Evolutionary conservation across 2,113 vertebrate genomes (phyloP).

Genomic region (Aphelocoma coerulescens): DNA sequence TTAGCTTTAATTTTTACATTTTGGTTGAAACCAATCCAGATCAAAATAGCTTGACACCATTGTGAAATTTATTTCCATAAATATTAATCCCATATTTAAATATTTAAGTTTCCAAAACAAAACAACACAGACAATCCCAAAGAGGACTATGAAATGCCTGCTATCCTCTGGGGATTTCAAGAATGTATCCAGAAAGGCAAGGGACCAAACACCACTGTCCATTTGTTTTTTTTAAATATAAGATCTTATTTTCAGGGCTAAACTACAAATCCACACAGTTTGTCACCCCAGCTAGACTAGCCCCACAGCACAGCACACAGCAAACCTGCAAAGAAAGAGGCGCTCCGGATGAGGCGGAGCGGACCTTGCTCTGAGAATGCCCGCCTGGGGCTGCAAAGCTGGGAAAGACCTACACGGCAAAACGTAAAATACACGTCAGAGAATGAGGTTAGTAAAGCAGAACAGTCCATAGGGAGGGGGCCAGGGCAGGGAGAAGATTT

Average conservation of each 20-base stretch:
- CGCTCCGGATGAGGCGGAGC: constrained; percentile 99
- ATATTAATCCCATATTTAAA: not conserved
- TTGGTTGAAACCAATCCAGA: constrained; percentile 18
- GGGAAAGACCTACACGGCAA: constrained; percentile 94
- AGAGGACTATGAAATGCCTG: not conserved
- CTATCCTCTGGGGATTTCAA: not conserved
- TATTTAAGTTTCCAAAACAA: not conserved
- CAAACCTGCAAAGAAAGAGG: constrained; percentile 99
- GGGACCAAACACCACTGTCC: not conserved
- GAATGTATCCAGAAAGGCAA: not conserved
- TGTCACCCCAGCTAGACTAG: constrained; percentile 74
- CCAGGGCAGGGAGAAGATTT: constrained; percentile 34
- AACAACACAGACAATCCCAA: not conserved
- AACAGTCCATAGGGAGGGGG: constrained; percentile 40
- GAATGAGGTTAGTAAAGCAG: constrained; percentile 80
- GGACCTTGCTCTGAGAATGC: constrained; percentile 99
- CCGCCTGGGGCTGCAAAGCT: constrained; percentile 99
- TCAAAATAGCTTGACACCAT: not conserved
- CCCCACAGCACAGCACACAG: constrained; percentile 79
- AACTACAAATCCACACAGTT: constrained; percentile 27
- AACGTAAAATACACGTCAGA: constrained; percentile 83
- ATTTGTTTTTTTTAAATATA: not conserved
- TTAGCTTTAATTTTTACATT: not conserved
- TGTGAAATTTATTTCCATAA: not conserved
- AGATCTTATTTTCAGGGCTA: constrained; percentile 77